Base-by-base conservation (phyloP, 2,113 vertebrate genomes). In the Dermatemys mawii region DNA sequence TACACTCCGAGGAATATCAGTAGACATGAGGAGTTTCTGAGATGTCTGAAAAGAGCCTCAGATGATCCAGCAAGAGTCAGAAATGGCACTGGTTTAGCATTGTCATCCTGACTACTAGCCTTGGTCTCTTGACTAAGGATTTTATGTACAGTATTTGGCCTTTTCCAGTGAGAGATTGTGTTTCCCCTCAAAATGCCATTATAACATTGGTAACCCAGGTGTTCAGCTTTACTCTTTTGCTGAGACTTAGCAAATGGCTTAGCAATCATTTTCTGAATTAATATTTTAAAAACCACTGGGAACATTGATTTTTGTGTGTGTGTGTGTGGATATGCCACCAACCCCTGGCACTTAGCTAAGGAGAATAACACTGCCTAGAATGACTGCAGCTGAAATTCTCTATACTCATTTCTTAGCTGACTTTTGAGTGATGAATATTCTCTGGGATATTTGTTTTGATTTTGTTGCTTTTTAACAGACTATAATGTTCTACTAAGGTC, bases 201-300 rank as follows among this genome's bases (percentile, higher is more conserved):
- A 83, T 11, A 29, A 41, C 90, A 95, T 89, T 86, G 93, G 95
- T 53, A 84, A 2, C 27, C 29, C 81, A 96, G 94, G 93, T 95
- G 88, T 57, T 92, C 88, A 88, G 32, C 24, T 80, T 93, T 86
- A 93, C 78, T 89, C n/a, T 90, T 93, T 88, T 78, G 27, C 78
- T 86, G 73, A 80, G 32, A 90, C 27, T 12, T 89, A 95, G 81
- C 5, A 95, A 85, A 85, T 87, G 8, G 70, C 24, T 86, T 93
- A 54, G 81, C 82, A 90, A 91, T 92, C 93, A 57, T 88, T 76
- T 55, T 57, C 70, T 84, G 51, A 87, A 82, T 22, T 86, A 88
- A 86, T 1, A 1, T 57, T 92, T 95, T 60, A 81, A 81, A 87
- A 94, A 86, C 32, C 24, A 89, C 22, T 32, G 24, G 83, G 89